Evolutionary conservation across 2,888 invertebrate species (phyloP), one percentile per base, ranked within the genome.

Genomic region (Plutella xylostella): DNA sequence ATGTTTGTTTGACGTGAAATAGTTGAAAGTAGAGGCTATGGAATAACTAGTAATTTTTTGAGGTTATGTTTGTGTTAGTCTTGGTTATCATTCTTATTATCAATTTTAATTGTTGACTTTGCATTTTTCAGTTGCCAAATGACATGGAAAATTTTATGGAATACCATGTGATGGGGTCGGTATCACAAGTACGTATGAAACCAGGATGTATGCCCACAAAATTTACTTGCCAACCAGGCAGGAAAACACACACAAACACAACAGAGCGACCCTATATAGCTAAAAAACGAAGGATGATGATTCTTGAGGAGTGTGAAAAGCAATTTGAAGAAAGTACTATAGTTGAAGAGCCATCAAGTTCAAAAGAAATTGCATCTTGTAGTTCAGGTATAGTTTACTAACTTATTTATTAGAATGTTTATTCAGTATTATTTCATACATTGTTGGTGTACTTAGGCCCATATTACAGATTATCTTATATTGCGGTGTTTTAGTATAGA

Each of bases 101-200:
- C n/a, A n/a, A n/a, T n/a, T n/a, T n/a, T n/a, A n/a, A n/a, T n/a
- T n/a, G n/a, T n/a, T n/a, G n/a, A n/a, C n/a, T n/a, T n/a, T n/a
- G n/a, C n/a, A n/a, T n/a, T n/a, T 58, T 61, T 11, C 49, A 60
- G 59, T 49, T 61, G 45, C 58, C 59, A 47, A 58, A 56, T 53
- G 58, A 61, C 51, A 62, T 64, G 62, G 55, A 48, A 6, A 62
- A 63, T 52, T 63, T 49, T 47, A 59, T 58, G 53, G 14, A 56
- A 9, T 61, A 64, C 45, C 55, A 55, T 53, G 20, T 63, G 31
- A 64, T 64, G 62, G 63, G 61, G 0, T 51, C 54, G 0, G 58
- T 64, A 2, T 56, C 61, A 21, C 54, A 60, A 42, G 47, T 64
- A 0, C 58, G 55, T 4, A 61, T 60, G 57, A 60, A 58, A 52